Base-by-base conservation (phyloP, 2,113 vertebrate species). In the Chloropsis cyanopogon region DNA sequence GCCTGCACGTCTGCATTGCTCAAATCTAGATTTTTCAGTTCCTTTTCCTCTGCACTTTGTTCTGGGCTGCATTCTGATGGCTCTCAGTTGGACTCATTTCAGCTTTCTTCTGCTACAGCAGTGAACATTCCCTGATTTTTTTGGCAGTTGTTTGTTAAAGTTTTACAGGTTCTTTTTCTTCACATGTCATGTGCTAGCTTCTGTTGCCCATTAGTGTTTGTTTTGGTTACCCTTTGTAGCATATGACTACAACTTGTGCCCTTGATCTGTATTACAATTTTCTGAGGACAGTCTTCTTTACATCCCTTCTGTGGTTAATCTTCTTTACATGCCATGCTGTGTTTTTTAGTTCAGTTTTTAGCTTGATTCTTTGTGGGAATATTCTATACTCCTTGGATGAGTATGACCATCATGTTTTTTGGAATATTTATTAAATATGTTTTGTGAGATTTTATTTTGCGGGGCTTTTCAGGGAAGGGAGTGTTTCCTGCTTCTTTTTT, bases 151-250 rank as follows among this genome's bases (percentile, higher is more conserved):
- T 66, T 90, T 1, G 4, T 63, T 17, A 46, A 71, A 72, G 41
- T 87, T 95, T 75, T 84, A n/a, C 14, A 52, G 35, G 9, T 37
- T 35, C 18, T 28, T 33, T 39, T 44, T 5, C 12, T 68, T 49
- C 12, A 3, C 4, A 1, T 26, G 14, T 72, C 29, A 11, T 35
- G 11, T 59, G 22, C 29, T 90, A 59, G 10, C 33, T 95, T 88
- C 46, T 92, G 25, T 76, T 81, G 59, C 37, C 50, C 42, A 23
- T 90, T 82, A 60, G 11, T 42, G 12, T 92, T 94, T 90, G 53
- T 61, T 96, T 76, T 88, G 31, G 37, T 96, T 92, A 72, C 37
- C 28, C 91, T 92, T 82, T 87, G 49, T 64, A 60, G 37, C 49
- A 52, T 35, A 11, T 50, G 61, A 68, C 44, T 68, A 13, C 28